phyloP scores from a whole-genome alignment of 2,797 vertebrate species.

The Babyrousa celebensis region DNA sequence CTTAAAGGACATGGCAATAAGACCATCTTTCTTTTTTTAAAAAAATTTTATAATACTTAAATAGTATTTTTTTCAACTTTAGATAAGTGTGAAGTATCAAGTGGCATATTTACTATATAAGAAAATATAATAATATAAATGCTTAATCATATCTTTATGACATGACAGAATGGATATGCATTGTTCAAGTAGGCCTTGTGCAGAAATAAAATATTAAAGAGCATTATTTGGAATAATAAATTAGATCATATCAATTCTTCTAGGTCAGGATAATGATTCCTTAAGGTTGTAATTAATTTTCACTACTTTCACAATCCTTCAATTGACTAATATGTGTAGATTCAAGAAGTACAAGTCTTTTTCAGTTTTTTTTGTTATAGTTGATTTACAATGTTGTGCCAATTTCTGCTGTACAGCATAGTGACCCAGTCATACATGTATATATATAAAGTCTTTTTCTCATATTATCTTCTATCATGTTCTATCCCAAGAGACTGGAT shows the following conservation, averaged over 20 bases:
- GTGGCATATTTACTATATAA: not conserved
- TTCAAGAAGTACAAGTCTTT: not conserved
- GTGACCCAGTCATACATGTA: too few species aligned
- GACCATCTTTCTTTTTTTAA: not conserved
- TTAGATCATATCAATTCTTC: conserved; percentile 44
- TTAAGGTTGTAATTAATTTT: conserved; percentile 24
- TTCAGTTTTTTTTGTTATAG: too few species aligned
- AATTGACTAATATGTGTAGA: not conserved
- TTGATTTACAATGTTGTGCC: too few species aligned
- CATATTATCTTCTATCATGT: too few species aligned
- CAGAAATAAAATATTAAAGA: not conserved
- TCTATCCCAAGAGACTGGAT: too few species aligned
- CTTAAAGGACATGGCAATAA: not conserved
- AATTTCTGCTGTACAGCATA: too few species aligned
- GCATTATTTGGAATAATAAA: not conserved
- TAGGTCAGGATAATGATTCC: not conserved
- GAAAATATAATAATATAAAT: not conserved
- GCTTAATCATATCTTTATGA: not conserved
- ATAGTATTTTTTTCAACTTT: not conserved
- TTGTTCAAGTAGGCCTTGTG: not conserved
- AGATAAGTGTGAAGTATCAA: not conserved
- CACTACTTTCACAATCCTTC: conserved; percentile 25
- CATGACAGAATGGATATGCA: not conserved
- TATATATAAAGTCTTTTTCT: too few species aligned
- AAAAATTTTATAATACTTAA: not conserved